Evolutionary conservation across 2,888 invertebrate genomes (phyloP).

Genomic region (Lamellibrachia satsuma): DNA sequence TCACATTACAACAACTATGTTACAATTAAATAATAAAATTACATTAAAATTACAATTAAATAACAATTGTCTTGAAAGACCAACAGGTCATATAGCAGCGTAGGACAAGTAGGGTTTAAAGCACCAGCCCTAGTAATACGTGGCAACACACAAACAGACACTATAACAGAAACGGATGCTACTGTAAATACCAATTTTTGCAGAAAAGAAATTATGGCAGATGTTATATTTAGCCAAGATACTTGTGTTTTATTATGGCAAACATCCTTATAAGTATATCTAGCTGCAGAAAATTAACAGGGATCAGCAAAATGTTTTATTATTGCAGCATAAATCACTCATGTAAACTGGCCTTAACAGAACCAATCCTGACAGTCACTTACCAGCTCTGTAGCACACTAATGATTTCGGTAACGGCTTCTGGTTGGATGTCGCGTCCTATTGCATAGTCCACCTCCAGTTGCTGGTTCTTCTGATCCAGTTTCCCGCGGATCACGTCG

Average conservation of each 20-base stretch:
- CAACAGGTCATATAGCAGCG: too few relatives aligned
- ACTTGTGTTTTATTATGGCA: too few relatives aligned
- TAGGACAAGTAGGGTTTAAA: too few relatives aligned
- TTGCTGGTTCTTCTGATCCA: constrained; percentile 93
- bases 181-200: background rate
- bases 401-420: constrained; percentile 83
- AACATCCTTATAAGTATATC: too few relatives aligned
- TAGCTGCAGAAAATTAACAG: too few relatives aligned
- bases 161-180: background rate
- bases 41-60: background rate
- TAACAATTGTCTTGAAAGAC: background rate
- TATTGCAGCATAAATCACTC: too few relatives aligned
- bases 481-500: constrained; percentile 92
- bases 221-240: background rate
- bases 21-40: too few relatives aligned
- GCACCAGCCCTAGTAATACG: background rate
- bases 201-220: background rate
- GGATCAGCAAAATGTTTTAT: too few relatives aligned
- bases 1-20: background rate
- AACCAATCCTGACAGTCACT: constrained; percentile 23
- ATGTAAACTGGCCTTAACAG: background rate
- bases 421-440: constrained; percentile 88
- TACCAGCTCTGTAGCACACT: constrained; percentile 67
- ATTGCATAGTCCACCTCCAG: constrained; percentile 94
- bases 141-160: constrained; percentile 1